Base-by-base conservation (phyloP, 2,797 vertebrate genomes). In the Hippopotamyrus pictus region DNA sequence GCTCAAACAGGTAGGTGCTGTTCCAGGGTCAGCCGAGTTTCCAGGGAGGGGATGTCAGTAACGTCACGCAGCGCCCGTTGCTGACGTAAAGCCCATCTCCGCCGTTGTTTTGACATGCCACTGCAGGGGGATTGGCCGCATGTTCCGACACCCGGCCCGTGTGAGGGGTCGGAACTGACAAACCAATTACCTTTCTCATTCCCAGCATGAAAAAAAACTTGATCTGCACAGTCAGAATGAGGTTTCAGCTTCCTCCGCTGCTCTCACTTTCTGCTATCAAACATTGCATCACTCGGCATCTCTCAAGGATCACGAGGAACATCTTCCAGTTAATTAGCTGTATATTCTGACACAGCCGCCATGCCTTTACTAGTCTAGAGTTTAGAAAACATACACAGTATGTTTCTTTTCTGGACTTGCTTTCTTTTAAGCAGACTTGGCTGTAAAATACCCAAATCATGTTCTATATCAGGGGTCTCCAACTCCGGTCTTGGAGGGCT, bases 151-250 rank as follows among this genome's bases (percentile, higher is more conserved):
- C 29, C 85, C 4, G 53, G 19, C 9, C n/a, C 11, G 0, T 87
- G 54, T 44, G 7, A 54, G 51, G 33, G 41, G 19, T 87, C 3
- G 41, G 41, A 48, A 22, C 19, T 65, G 84, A 84, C 73, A 84
- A 83, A n/a, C 76, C 73, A 65, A 89, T 89, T 89, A 85, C 29
- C 82, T 51, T 46, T 51, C 25, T 46, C 59, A 12, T 33, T 84
- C 85, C 53, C 65, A 33, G 54, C 51, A 59, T 50, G 1, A 83
- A 83, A 84, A 89, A 62, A 84, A 9, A 82, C 41, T 65, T 48
- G n/a, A 82, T 83, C 50, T 59, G 11, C 73, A 14, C 48, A 41
- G 19, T 37, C 7, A 25, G 73, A 65, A 83, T 57, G 73, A 22
- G 62, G 14, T 54, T 44, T 6, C 54, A 48, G 50, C 48, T 6